Base-by-base conservation (phyloP, 2,797 vertebrate genomes). In the Epinephelus coioides region DNA sequence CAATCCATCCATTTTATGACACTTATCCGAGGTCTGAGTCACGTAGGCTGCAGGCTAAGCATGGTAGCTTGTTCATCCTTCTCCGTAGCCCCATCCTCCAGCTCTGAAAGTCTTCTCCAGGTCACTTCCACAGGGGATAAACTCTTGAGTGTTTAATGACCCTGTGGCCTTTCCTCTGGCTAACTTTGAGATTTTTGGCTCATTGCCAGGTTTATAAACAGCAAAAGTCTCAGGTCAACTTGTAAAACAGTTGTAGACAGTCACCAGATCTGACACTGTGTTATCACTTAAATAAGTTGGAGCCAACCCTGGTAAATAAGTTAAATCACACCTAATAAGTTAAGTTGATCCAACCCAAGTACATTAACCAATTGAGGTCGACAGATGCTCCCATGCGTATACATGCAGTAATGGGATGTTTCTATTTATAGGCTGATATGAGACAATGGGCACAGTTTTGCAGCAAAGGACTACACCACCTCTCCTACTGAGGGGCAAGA, bases 1-100 rank as follows among this genome's bases (percentile, higher is more conserved):
- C 50, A 46, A 67, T 50, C 27, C 61, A 27, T 85, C 30, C 50
- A 67, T 74, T 84, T 86, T 62, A 76, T 46, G 73, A 57, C 6
- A 34, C 60, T 49, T 38, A 43, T 59, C 68, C 0, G 2, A 69
- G 34, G 73, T 73, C 43, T 8, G 3, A 55, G 63, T 69, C 73
- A 69, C 2, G 3, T 47, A 64, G 59, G 19, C 60, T 17, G 46
- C 25, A 21, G 23, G 38, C n/a, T 79, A 7, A 56, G 46, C 56
- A 53, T 40, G 12, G 46, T n/a, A 38, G 47, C 46, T 10, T 14
- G 0, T 12, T 30, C 8, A 8, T 40, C 0, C 27, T 71, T 47
- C 10, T 19, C 6, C 0, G 3, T 40, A 27, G 46, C 11, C 23
- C 21, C 4, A 38, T 75, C n/a, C 59, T 67, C 11, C 25, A 38